These are phyloP conservation scores for Hydrozoanthus tunicans DNA, from an alignment of 64 coral and sea anemone species.

Conservation along the genomic window DNA sequence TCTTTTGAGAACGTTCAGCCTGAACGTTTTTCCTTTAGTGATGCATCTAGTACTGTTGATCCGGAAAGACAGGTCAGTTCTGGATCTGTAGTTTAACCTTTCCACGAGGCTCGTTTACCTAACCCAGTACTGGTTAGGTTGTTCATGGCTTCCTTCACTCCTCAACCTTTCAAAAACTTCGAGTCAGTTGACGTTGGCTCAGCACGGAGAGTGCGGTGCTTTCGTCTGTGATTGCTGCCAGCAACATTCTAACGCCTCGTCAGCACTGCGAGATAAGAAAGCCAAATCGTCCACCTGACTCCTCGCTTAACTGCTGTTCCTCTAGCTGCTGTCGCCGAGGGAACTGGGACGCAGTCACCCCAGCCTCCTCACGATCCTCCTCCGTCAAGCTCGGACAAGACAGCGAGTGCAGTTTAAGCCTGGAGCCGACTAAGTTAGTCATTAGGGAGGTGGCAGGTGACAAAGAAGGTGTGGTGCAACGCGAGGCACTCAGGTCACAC, in stretches of 20 bases:
- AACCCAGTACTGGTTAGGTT: too few species aligned
- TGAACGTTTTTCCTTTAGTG: too few species aligned
- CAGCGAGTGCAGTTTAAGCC: conserved; percentile 77
- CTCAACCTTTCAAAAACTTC: too few species aligned
- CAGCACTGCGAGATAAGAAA: conserved; percentile 48
- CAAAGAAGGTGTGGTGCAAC: conserved; percentile 88
- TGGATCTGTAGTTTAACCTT: too few species aligned
- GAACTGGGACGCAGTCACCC: background rate
- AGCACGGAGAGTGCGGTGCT: background rate
- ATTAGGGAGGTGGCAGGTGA: conserved; percentile 91
- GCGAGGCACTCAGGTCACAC: conserved; percentile 94
- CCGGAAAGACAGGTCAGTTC: too few species aligned
- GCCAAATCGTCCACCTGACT: background rate
- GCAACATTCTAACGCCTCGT: background rate
- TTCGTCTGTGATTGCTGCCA: too few species aligned
- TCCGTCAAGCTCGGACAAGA: conserved; percentile 88
- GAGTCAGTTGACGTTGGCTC: background rate
- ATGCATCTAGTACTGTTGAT: too few species aligned
- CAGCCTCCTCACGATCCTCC: conserved; percentile 77
- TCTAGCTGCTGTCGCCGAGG: conserved; percentile 18
- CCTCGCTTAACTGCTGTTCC: background rate
- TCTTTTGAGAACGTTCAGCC: too few species aligned
- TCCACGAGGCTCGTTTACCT: too few species aligned
- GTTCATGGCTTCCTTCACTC: too few species aligned
- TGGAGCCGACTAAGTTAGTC: conserved; percentile 84